Evolutionary conservation across 1,140 invertebrate species (phyloP).

Genomic region (Caenorhabditis briggsae): DNA sequence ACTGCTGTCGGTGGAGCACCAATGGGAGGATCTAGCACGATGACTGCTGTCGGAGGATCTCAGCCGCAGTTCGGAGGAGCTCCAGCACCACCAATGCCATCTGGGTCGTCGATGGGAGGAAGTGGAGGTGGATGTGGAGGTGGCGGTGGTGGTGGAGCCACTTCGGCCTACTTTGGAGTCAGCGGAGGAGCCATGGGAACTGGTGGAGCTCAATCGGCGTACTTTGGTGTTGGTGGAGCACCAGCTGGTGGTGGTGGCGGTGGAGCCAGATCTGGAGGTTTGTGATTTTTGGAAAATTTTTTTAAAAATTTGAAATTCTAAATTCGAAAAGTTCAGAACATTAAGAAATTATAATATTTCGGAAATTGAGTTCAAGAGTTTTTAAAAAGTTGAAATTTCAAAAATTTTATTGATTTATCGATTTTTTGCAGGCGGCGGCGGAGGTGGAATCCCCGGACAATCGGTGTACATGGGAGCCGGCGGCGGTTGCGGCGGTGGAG

Average conservation of each 20-base stretch:
- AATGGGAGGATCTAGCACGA: slow-evolving; percentile 48
- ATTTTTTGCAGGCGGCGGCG: not conserved
- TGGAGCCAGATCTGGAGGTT: slow-evolving; percentile 39
- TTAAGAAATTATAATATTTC: no score
- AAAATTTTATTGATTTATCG: no score
- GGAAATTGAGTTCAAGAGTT: no score
- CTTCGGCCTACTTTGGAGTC: slow-evolving; percentile 53
- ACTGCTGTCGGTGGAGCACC: slow-evolving; percentile 51
- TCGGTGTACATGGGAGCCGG: slow-evolving; percentile 55
- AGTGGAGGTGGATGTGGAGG: slow-evolving; percentile 28
- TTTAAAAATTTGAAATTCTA: no score
- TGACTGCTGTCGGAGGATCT: slow-evolving; percentile 55
- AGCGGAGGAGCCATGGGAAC: not conserved
- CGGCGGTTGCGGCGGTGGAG: slow-evolving; percentile 48
- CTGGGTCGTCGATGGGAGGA: not conserved
- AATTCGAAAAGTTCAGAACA: no score
- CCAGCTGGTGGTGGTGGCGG: slow-evolving; percentile 42
- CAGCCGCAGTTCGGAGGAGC: slow-evolving; percentile 25
- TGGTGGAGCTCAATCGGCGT: slow-evolving; percentile 26
- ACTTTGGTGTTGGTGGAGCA: slow-evolving; percentile 24
- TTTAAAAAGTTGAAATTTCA: no score
- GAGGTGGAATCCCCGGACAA: slow-evolving; percentile 40
- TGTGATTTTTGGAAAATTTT: not conserved
- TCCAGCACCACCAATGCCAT: slow-evolving; percentile 32
- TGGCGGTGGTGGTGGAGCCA: slow-evolving; percentile 45